Percentiles rank a stretch among this genome's conserved stretches.
phyloP scores from a whole-genome alignment of 2,797 vertebrate species.

The Xiphophorus birchmanni region DNA sequence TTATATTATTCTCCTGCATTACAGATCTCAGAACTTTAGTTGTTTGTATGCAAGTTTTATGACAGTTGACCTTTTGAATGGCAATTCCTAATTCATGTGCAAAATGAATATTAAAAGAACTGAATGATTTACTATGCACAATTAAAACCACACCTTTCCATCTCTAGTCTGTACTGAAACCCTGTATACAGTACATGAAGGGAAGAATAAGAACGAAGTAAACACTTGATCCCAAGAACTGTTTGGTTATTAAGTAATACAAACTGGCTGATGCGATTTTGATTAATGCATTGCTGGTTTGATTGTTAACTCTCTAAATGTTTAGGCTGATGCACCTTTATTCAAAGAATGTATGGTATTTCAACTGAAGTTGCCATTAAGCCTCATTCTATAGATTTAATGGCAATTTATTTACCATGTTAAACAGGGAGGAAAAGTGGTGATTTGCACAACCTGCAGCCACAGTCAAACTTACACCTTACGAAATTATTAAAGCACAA shows the following conservation, averaged over 20 bases:
- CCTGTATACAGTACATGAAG: background rate
- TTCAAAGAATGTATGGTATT: slow-evolving; percentile 29
- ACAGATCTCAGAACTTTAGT: background rate
- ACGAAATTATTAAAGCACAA: slow-evolving; percentile 29
- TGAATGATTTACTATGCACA: background rate
- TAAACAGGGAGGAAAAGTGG: slow-evolving; percentile 76
- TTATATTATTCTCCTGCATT: background rate
- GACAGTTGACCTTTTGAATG: background rate
- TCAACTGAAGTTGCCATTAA: slow-evolving; percentile 28
- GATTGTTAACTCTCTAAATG: background rate
- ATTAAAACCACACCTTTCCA: background rate
- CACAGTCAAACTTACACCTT: slow-evolving; percentile 69
- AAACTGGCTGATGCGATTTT: background rate
- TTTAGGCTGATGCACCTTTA: slow-evolving; percentile 39
- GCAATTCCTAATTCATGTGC: background rate
- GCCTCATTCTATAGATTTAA: slow-evolving; percentile 26
- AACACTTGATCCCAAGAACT: background rate
- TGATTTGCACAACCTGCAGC: slow-evolving; percentile 86
- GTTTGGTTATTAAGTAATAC: background rate
- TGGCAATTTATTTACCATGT: slow-evolving; percentile 27
- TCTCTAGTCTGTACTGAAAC: background rate
- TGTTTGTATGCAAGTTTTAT: background rate
- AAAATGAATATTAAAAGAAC: background rate
- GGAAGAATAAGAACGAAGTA: background rate
- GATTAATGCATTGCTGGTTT: background rate